These are phyloP conservation scores for Stichodactyla mertensii DNA, from an alignment of 64 coral and sea anemone species.

Conservation along the genomic window DNA sequence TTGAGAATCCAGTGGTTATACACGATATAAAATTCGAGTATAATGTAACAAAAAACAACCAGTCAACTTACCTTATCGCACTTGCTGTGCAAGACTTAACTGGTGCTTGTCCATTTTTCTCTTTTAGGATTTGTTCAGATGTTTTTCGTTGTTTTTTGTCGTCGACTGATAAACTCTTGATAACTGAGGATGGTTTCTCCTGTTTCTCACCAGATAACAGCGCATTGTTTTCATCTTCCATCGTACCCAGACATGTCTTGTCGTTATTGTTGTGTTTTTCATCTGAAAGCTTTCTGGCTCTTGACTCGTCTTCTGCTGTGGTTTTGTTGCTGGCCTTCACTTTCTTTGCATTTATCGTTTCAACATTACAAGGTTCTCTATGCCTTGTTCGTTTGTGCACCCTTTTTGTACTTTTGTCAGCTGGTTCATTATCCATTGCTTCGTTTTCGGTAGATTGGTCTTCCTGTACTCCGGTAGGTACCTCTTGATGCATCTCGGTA, in stretches of 20 bases:
- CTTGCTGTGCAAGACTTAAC: not conserved
- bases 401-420: not conserved
- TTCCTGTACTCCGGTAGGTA: not conserved
- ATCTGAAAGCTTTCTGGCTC: not conserved
- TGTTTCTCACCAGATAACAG: not conserved
- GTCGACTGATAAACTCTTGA: not conserved
- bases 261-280: not conserved
- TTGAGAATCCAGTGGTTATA: too few relatives aligned
- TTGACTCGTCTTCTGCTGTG: not conserved
- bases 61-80: not conserved
- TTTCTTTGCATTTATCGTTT: not conserved
- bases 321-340: not conserved
- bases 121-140: not conserved
- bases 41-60: too few relatives aligned
- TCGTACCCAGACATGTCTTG: too few relatives aligned
- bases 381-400: not conserved
- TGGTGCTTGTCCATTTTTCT: not conserved
- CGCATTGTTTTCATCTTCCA: not conserved
- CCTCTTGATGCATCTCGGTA: not conserved
- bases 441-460: not conserved
- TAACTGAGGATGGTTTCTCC: not conserved
- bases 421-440: not conserved
- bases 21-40: too few relatives aligned
- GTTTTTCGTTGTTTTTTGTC: too few relatives aligned
- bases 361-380: not conserved